phyloP scores from a whole-genome alignment of 2,797 vertebrate species.

The Spea hammondii region DNA sequence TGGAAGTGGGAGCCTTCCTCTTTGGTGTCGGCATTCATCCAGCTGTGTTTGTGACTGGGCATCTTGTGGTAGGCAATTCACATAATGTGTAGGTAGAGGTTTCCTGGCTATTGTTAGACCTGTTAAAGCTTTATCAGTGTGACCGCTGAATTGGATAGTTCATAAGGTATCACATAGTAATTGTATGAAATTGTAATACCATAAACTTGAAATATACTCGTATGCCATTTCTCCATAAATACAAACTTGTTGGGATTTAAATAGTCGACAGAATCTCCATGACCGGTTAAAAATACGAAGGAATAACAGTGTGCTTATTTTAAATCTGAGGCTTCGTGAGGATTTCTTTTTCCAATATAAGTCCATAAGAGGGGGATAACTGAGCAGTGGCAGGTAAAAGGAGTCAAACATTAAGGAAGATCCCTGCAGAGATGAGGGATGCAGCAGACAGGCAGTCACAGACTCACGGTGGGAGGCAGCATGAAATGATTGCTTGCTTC shows the following conservation, averaged over 20 bases:
- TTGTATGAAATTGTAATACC: too few species aligned
- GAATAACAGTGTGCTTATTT: conserved; percentile 6
- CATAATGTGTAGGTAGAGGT: too few species aligned
- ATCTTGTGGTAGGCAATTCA: too few species aligned
- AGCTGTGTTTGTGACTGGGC: too few species aligned
- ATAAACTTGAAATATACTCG: too few species aligned
- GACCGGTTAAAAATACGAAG: background rate
- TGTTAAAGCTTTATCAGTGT: too few species aligned
- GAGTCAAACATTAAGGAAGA: conserved; percentile 47
- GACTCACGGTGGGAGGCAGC: conserved; percentile 17
- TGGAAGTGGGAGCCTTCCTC: too few species aligned
- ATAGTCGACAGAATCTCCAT: background rate
- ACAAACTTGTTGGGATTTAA: background rate
- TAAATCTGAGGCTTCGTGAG: background rate
- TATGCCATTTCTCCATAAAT: too few species aligned
- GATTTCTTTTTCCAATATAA: background rate
- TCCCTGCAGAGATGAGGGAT: conserved; percentile 36
- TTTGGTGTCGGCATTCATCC: too few species aligned
- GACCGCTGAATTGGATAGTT: too few species aligned
- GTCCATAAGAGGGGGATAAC: background rate
- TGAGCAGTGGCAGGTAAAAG: conserved; percentile 32
- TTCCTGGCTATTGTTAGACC: too few species aligned
- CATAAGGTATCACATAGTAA: too few species aligned
- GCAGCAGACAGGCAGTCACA: conserved; percentile 30
- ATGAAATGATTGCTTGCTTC: conserved; percentile 42